Conservation (phyloP, 2,113 vertebrate species). For the Dromas ardeola region DNA sequence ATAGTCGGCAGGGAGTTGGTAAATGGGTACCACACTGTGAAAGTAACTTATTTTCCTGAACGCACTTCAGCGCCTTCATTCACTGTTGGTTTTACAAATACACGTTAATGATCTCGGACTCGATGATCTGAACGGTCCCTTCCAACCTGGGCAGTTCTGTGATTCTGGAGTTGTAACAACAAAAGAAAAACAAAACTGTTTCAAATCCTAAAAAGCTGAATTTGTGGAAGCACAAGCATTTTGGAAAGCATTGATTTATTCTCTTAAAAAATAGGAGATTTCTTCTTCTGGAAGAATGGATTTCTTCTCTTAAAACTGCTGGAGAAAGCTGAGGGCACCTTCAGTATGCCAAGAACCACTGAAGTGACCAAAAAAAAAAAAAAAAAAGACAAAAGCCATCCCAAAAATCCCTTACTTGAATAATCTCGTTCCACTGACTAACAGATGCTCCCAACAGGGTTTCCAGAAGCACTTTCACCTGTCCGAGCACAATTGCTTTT, state of each 20-base stretch:
- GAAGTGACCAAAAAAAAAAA: background rate
- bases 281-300: background rate
- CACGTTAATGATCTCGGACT: rapidly evolving
- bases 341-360: rapidly evolving
- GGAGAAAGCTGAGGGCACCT: background rate
- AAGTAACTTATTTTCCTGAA: rapidly evolving
- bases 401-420: rapidly evolving
- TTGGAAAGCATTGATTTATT: no score
- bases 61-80: background rate
- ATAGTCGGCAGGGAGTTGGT: rapidly evolving
- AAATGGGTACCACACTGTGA: rapidly evolving
- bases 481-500: background rate
- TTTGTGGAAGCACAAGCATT: rapidly evolving
- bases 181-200: background rate
- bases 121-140: no score
- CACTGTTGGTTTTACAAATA: rapidly evolving
- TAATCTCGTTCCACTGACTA: rapidly evolving
- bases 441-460: no score
- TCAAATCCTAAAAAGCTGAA: rapidly evolving
- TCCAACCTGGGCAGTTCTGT: no score
- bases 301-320: rapidly evolving
- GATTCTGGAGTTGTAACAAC: no score
- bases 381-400: rapidly evolving
- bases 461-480: background rate
- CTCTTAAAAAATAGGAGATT: background rate